Base-by-base conservation (phyloP, 2,888 invertebrate species). In the Ecdyonurus torrentis region DNA sequence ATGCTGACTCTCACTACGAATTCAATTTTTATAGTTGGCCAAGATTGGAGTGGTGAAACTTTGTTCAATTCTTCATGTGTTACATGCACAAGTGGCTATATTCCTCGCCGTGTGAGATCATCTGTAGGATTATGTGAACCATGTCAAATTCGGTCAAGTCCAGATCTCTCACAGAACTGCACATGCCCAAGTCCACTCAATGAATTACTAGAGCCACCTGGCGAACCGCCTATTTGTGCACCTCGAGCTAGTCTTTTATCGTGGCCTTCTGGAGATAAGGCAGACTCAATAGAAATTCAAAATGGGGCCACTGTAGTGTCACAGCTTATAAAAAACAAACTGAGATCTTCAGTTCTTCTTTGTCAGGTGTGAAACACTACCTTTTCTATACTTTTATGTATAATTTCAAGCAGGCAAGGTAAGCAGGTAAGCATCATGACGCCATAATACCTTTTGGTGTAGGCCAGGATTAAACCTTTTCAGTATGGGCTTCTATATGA, bases 271-370 rank as follows among this genome's bases (percentile, higher is more conserved):
- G 67, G 72, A 50, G 70, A 69, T 60, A 69, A 67, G 61, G 71
- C 70, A 15, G 76, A 74, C 66, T 66, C 72, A 23, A 68, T 76
- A 2, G 71, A 75, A 62, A 76, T 72, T 63, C 68, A 71, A 52
- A 69, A 63, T 53, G 70, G 70, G 1, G 65, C 65, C 60, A 62
- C 61, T 19, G 66, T 74, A 22, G 73, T 76, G 55, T 77, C 77
- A 65, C 71, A 70, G 61, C 75, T 75, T 63, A 69, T 78, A n/a
- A 71, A 71, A 66, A 71, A 68, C 10, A 71, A 78, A 67, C 70
- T 78, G 25, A 71, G 73, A 63, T 68, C 74, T 22, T 70, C 77
- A 5, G 69, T 72, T 25, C 73, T 75, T 66, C 70, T 76, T 55
- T 80, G 80, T 68, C 73, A 76, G 69, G 79, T 77, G 3, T 59